These are phyloP conservation scores for Eutrigla gurnardus DNA, from an alignment of 2,797 vertebrate species.

Conservation along the genomic window DNA sequence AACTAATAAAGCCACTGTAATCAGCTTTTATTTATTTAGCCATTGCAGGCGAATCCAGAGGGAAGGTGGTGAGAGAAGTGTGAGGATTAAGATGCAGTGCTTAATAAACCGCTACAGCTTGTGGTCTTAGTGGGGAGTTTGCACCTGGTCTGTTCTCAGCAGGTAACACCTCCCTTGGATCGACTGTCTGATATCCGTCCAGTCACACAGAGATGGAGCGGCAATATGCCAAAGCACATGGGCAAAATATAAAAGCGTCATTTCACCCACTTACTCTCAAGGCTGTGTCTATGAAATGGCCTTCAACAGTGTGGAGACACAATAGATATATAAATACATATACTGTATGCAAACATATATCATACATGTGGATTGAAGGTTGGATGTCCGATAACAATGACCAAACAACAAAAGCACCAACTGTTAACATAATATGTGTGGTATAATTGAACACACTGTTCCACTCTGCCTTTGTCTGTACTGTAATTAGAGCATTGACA, in stretches of 20 bases:
- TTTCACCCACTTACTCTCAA: conserved; percentile 19
- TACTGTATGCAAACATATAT: background rate
- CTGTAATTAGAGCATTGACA: conserved; percentile 68
- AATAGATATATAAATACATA: background rate
- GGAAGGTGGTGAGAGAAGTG: background rate
- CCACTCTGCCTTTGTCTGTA: conserved; percentile 45
- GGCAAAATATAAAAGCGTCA: conserved; percentile 40
- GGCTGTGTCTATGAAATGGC: conserved; percentile 8
- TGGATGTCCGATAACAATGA: conserved; percentile 6
- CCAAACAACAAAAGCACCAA: background rate
- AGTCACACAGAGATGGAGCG: conserved; percentile 45
- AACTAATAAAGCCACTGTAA: conserved; percentile 24
- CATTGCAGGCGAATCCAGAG: conserved; percentile 27
- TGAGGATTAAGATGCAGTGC: conserved; percentile 49
- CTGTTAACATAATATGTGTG: conserved; percentile 30
- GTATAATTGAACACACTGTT: conserved; percentile 43
- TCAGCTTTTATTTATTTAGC: conserved; percentile 50
- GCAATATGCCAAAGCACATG: conserved; percentile 58
- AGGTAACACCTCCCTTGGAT: conserved; percentile 66
- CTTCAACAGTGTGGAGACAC: background rate
- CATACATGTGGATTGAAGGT: background rate
- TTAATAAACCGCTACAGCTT: conserved; percentile 63
- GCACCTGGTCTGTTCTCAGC: conserved; percentile 75
- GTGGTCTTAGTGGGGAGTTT: conserved; percentile 70
- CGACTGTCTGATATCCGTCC: conserved; percentile 64